phyloP scores from a whole-genome alignment of 2,888 invertebrate species.

The Cyclophora albipunctata region DNA sequence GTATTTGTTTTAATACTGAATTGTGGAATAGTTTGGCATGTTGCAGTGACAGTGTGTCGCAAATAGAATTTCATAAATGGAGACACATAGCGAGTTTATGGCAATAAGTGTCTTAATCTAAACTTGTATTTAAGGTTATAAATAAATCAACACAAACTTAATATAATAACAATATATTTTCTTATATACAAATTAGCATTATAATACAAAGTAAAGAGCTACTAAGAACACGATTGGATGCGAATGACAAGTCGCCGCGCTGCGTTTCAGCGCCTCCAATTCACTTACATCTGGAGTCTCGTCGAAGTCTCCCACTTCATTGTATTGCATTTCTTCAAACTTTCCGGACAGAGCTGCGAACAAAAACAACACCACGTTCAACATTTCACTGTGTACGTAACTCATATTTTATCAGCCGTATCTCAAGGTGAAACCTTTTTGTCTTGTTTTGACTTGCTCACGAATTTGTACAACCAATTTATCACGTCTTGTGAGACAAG shows the following conservation, averaged over 20 bases:
- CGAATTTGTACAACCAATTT: no score
- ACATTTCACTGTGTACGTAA: background rate
- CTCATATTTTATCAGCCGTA: no score
- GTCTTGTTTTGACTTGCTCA: background rate
- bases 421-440: background rate
- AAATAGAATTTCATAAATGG: no score
- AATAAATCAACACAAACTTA: background rate
- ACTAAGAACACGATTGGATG: slow-evolving; percentile 33
- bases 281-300: slow-evolving; percentile 64
- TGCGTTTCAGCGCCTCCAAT: slow-evolving; percentile 62
- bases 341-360: slow-evolving; percentile 64
- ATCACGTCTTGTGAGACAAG: no score
- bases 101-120: no score
- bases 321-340: slow-evolving; percentile 68
- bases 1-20: no score
- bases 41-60: no score
- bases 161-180: slow-evolving; percentile 64
- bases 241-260: slow-evolving; percentile 31
- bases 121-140: no score
- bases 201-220: slow-evolving; percentile 53
- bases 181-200: slow-evolving; percentile 65
- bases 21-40: no score
- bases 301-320: slow-evolving; percentile 57
- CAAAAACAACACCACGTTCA: slow-evolving; percentile 1
- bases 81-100: no score